Conservation (phyloP, 2,113 vertebrate genomes). For the Abramis brama region DNA sequence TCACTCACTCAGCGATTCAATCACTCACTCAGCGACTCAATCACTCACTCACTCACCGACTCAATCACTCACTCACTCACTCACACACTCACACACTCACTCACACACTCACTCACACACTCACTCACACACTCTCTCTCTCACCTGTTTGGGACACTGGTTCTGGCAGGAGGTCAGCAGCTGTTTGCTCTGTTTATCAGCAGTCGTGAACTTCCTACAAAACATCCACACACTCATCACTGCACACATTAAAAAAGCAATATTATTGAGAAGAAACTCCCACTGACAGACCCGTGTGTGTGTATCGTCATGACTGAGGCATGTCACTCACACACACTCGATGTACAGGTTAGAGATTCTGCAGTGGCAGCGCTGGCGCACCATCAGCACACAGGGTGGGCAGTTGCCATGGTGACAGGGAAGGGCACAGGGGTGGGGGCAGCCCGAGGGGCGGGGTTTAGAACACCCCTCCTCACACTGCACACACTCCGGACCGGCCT, state of each 20-base stretch:
- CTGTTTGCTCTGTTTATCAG: slow-evolving; percentile 77
- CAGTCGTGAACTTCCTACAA: slow-evolving; percentile 82
- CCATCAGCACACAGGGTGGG: slow-evolving; percentile 82
- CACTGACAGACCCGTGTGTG: too few species aligned
- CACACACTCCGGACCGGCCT: slow-evolving; percentile 82
- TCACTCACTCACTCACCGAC: too few species aligned
- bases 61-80: too few species aligned
- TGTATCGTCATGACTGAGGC: too few species aligned
- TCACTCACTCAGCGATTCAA: too few species aligned
- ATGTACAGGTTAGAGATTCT: slow-evolving; percentile 82
- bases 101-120: too few species aligned
- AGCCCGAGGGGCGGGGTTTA: slow-evolving; percentile 78
- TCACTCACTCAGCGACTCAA: too few species aligned
- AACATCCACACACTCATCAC: slow-evolving; percentile 14
- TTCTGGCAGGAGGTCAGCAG: slow-evolving; percentile 88
- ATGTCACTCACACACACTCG: slow-evolving; percentile 81
- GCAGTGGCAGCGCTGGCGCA: slow-evolving; percentile 87
- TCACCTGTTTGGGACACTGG: slow-evolving; percentile 95
- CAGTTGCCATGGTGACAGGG: slow-evolving; percentile 83
- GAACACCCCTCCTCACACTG: slow-evolving; percentile 83
- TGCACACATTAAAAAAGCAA: too few species aligned
- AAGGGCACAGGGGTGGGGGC: slow-evolving; percentile 80
- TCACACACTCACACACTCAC: too few species aligned
- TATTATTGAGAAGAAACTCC: too few species aligned
- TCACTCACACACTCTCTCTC: too few species aligned